Evolutionary conservation across 2,797 vertebrate genomes (phyloP).

Genomic region (Caiman crocodilus): DNA sequence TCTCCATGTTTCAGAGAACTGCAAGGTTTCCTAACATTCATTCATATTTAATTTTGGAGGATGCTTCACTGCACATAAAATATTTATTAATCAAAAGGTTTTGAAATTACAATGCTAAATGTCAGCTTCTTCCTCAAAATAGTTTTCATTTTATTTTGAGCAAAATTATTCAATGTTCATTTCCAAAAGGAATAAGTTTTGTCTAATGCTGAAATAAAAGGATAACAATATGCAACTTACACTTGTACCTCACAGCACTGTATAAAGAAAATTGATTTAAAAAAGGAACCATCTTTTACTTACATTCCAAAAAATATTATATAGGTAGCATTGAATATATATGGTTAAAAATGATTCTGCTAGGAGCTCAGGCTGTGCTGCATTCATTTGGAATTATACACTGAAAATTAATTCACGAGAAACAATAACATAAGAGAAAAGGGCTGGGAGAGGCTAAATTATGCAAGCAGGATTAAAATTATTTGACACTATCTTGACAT

Average conservation of each 20-base stretch:
- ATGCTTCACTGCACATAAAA: constrained; percentile 76
- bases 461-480: background rate
- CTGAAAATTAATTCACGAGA: background rate
- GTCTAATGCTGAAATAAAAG: background rate
- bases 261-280: background rate
- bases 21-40: constrained; percentile 66
- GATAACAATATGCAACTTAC: background rate
- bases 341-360: background rate
- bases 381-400: background rate
- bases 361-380: background rate
- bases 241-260: background rate
- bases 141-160: constrained; percentile 50
- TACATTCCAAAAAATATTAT: constrained; percentile 17
- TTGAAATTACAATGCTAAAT: constrained; percentile 74
- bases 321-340: background rate
- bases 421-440: background rate
- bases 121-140: constrained; percentile 65
- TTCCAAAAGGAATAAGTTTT: constrained; percentile 37
- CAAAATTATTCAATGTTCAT: constrained; percentile 50
- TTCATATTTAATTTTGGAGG: constrained; percentile 78
- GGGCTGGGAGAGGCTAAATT: no score
- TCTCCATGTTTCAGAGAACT: constrained; percentile 36
- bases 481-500: background rate
- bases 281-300: background rate
- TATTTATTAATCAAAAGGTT: constrained; percentile 69